phyloP scores from a whole-genome alignment of 2,113 vertebrate genomes.

The Periophthalmus modestus region DNA sequence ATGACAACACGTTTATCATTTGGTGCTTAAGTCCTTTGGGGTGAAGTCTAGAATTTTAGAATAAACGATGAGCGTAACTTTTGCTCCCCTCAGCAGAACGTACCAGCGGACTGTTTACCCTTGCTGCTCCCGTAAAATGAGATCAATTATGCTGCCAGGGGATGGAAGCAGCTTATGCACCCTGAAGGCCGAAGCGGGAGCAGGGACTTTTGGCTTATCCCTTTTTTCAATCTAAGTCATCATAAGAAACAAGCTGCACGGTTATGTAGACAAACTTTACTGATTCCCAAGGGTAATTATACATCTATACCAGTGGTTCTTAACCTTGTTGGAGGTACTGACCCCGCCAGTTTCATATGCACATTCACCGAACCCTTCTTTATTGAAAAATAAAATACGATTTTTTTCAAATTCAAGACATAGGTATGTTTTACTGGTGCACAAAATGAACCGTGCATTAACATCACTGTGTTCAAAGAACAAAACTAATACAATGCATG shows the following conservation, averaged over 20 bases:
- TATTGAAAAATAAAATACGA: too few relatives aligned
- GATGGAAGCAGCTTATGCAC: constrained; percentile 20
- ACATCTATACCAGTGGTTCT: too few relatives aligned
- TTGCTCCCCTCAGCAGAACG: constrained; percentile 11
- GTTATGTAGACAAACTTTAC: not conserved
- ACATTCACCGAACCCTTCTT: too few relatives aligned
- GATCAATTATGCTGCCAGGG: constrained; percentile 53
- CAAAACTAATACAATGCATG: too few relatives aligned
- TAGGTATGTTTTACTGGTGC: too few relatives aligned
- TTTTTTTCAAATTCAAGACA: too few relatives aligned
- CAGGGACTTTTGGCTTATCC: not conserved
- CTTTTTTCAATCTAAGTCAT: not conserved
- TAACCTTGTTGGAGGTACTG: too few relatives aligned
- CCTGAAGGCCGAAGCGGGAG: constrained; percentile 14
- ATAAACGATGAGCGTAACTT: constrained; percentile 33
- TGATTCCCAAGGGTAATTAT: not conserved
- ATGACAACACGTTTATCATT: constrained; percentile 14
- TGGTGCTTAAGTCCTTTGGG: not conserved
- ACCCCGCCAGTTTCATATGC: too few relatives aligned
- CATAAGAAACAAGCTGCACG: constrained; percentile 1
- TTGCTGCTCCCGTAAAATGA: constrained; percentile 42
- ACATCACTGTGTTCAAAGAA: too few relatives aligned
- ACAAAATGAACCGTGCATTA: too few relatives aligned
- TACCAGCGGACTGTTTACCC: constrained; percentile 33
- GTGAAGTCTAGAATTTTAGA: constrained; percentile 27